Conservation (phyloP, 1,140 invertebrate genomes). For the Drosophila kohkoa region DNA sequence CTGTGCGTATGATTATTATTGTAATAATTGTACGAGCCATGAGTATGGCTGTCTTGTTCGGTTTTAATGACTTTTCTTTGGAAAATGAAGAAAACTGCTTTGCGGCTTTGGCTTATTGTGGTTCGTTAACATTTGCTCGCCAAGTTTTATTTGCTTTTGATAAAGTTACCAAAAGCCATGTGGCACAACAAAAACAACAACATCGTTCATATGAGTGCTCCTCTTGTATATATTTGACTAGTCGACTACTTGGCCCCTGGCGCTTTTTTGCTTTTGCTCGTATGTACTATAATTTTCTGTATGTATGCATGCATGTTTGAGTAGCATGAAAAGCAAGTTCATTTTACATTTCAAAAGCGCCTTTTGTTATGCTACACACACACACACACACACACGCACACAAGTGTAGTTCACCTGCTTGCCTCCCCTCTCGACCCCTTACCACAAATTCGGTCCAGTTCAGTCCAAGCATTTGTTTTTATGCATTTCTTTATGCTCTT, state of each 20-base stretch:
- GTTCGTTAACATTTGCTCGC: constrained; percentile 59
- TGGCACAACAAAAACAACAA: neutral
- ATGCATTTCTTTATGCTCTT: constrained; percentile 83
- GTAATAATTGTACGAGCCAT: constrained; percentile 61
- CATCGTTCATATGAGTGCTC: constrained; percentile 1
- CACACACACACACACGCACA: constrained; percentile 24
- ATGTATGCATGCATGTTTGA: constrained; percentile 76
- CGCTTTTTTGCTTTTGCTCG: constrained; percentile 32
- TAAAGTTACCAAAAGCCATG: constrained; percentile 41
- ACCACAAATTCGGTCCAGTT: constrained; percentile 16
- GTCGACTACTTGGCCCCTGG: constrained; percentile 32
- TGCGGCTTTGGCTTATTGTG: constrained; percentile 65
- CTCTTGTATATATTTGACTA: constrained; percentile 1
- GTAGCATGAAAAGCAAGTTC: constrained; percentile 78
- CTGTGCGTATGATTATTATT: constrained; percentile 82
- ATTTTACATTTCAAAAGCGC: constrained; percentile 79
- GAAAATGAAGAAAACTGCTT: constrained; percentile 55
- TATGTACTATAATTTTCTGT: constrained; percentile 70
- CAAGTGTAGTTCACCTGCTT: constrained; percentile 6
- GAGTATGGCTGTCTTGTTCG: constrained; percentile 37
- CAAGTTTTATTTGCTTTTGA: constrained; percentile 61
- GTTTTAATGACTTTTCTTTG: constrained; percentile 72
- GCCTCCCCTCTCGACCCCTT: neutral
- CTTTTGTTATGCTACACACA: constrained; percentile 68
- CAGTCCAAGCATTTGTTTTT: constrained; percentile 68